Evolutionary conservation across 2,113 vertebrate genomes (phyloP).

Genomic region (Salminus brasiliensis): DNA sequence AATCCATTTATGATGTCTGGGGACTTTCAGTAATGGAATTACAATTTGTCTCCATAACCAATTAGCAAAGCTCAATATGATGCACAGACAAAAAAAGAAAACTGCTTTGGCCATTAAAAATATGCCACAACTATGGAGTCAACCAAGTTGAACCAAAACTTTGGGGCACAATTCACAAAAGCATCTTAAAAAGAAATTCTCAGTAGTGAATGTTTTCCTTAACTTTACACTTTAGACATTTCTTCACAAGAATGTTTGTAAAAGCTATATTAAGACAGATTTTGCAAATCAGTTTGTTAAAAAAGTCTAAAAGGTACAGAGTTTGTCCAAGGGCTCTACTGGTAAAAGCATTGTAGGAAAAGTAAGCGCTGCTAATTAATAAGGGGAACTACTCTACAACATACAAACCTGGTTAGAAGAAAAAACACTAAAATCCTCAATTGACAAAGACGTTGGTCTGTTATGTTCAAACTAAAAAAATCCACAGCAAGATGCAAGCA

Average conservation of each 20-base stretch:
- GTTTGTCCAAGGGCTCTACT: not conserved
- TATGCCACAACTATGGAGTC: no score
- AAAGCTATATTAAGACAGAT: no score
- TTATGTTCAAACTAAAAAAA: slow-evolving; percentile 78
- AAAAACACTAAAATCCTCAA: slow-evolving; percentile 83
- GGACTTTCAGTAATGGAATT: not conserved
- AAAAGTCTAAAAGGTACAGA: no score
- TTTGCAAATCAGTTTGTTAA: no score
- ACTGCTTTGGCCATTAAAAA: no score
- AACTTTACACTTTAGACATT: not conserved
- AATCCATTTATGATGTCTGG: not conserved
- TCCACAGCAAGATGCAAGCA: slow-evolving; percentile 57
- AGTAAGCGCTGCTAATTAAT: not conserved
- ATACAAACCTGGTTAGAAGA: slow-evolving; percentile 85
- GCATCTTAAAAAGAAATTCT: no score
- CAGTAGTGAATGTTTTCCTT: no score
- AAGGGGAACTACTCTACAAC: not conserved
- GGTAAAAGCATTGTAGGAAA: not conserved
- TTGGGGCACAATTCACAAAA: no score
- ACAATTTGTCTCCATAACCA: not conserved
- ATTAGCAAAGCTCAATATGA: not conserved
- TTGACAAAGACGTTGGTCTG: slow-evolving; percentile 74
- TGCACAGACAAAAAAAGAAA: not conserved
- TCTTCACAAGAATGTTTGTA: no score
- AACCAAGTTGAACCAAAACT: not conserved